Percentiles rank a stretch among this genome's conserved stretches.
Evolutionary conservation across 2,888 invertebrate genomes (phyloP).

Genomic region (Pheosia tremula): DNA sequence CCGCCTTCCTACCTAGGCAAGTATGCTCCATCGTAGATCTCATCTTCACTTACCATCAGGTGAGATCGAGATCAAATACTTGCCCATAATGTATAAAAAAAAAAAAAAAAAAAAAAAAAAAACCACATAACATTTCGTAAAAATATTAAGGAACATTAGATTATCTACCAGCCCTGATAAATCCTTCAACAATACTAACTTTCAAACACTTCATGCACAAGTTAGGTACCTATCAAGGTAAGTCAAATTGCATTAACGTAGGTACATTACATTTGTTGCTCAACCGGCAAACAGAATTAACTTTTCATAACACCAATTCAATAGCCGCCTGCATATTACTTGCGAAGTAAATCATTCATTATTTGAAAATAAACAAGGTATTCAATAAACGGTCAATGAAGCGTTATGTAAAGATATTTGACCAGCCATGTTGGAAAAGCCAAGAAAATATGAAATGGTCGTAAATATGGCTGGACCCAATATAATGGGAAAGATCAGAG

Average conservation of each 20-base stretch:
- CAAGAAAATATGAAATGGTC: too few species aligned
- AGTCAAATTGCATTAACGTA: constrained; percentile 19
- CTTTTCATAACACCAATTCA: constrained; percentile 30
- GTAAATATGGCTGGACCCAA: too few species aligned
- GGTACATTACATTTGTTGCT: constrained; percentile 21
- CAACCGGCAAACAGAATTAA: constrained; percentile 32
- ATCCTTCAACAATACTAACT: not conserved
- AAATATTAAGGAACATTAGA: not conserved
- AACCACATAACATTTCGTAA: not conserved
- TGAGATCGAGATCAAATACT: too few species aligned
- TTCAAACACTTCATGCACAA: not conserved
- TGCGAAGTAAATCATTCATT: not conserved
- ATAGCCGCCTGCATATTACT: not conserved
- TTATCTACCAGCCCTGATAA: not conserved
- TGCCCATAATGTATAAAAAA: too few species aligned
- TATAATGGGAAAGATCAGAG: too few species aligned
- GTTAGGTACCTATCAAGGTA: constrained; percentile 4
- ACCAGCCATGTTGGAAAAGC: too few species aligned
- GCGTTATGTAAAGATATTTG: not conserved
- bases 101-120: too few species aligned
- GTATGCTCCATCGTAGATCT: too few species aligned
- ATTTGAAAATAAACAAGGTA: not conserved
- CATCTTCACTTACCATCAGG: too few species aligned
- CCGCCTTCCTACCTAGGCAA: too few species aligned
- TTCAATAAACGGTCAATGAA: not conserved